These are phyloP conservation scores for Salpingus planirostris DNA, from an alignment of 2,888 invertebrate genomes.

Conservation along the genomic window DNA sequence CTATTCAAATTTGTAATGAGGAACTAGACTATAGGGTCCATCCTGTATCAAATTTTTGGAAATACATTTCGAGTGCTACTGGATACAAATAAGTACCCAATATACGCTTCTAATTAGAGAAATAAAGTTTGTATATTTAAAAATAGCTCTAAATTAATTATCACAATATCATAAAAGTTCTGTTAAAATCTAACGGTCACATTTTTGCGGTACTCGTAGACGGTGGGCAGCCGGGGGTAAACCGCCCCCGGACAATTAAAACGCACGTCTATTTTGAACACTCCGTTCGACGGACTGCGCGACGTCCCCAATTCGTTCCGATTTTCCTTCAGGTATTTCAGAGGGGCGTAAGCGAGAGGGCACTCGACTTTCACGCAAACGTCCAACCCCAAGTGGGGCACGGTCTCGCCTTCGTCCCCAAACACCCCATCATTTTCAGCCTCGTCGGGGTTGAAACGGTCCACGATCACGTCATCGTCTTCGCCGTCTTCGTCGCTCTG, in stretches of 20 bases:
- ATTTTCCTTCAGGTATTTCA: conserved; percentile 19
- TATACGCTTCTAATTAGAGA: too few species aligned
- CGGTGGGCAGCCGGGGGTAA: conserved; percentile 28
- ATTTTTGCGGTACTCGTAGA: conserved; percentile 20
- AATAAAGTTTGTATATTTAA: too few species aligned
- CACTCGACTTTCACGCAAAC: conserved; percentile 28
- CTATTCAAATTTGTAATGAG: too few species aligned
- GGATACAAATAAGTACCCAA: too few species aligned
- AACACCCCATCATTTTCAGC: background rate
- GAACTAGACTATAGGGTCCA: too few species aligned
- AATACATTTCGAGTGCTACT: too few species aligned
- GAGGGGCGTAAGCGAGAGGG: conserved; percentile 27
- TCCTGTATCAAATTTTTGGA: too few species aligned
- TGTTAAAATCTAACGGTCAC: too few species aligned
- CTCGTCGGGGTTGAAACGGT: background rate
- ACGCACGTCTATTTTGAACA: conserved; percentile 12
- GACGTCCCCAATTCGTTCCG: too few species aligned
- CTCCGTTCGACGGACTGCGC: too few species aligned
- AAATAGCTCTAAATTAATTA: too few species aligned
- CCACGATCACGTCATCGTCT: conserved; percentile 10
- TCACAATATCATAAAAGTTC: too few species aligned
- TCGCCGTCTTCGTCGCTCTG: conserved; percentile 19
- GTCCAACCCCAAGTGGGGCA: conserved; percentile 25
- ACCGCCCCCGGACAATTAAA: conserved; percentile 31
- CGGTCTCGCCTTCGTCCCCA: background rate